Evolutionary conservation across 2,797 vertebrate species (phyloP).

Genomic region (Sebastiscus tertius): DNA sequence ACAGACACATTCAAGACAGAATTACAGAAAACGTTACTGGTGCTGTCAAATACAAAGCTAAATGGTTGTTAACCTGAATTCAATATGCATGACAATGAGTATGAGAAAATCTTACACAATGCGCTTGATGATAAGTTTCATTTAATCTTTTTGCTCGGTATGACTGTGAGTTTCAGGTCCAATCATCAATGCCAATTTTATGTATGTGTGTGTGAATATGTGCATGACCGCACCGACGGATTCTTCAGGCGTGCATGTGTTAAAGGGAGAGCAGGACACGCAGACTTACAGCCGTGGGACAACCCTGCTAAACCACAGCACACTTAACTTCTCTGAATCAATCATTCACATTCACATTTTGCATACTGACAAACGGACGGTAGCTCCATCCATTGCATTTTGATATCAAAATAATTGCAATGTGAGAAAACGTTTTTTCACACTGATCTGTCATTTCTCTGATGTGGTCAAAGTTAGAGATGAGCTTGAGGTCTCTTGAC

Average conservation of each 20-base stretch:
- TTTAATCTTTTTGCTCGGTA: conserved; percentile 47
- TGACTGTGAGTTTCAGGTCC: conserved; percentile 63
- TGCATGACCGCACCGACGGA: not conserved
- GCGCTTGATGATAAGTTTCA: conserved; percentile 53
- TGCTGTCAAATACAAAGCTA: not conserved
- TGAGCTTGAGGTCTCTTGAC: not conserved
- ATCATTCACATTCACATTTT: conserved; percentile 13
- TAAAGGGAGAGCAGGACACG: not conserved
- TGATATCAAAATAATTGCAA: not conserved
- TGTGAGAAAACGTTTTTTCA: not conserved
- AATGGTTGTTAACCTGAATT: not conserved
- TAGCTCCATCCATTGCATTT: not conserved
- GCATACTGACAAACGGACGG: conserved; percentile 20
- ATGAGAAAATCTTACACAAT: conserved; percentile 18
- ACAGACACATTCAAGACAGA: not conserved
- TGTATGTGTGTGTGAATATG: not conserved
- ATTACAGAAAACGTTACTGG: not conserved
- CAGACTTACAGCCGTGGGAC: not conserved
- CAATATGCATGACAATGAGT: not conserved
- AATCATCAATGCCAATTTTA: conserved; percentile 40
- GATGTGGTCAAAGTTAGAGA: not conserved
- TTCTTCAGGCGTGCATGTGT: not conserved
- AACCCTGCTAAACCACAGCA: conserved; percentile 51
- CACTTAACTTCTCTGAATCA: conserved; percentile 35
- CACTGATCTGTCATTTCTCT: not conserved